phyloP scores from a whole-genome alignment of 37 sponge, comb jelly and placozoan species.

The Petrosia ficiformis region DNA sequence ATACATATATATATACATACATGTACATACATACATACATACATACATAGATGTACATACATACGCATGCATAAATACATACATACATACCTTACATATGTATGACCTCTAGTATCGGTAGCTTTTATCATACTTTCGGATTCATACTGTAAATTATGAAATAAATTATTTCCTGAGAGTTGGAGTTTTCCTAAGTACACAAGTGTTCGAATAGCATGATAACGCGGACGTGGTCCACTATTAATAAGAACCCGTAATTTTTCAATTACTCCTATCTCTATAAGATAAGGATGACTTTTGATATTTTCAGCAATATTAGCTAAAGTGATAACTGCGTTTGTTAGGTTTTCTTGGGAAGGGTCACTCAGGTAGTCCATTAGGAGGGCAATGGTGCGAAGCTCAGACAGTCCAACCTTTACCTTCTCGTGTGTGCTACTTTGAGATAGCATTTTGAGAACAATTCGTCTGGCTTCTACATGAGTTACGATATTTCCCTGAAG shows the following conservation, averaged over 20 bases:
- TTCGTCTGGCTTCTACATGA: slow-evolving; percentile 44
- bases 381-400: slow-evolving; percentile 27
- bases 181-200: slow-evolving; percentile 75
- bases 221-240: slow-evolving; percentile 36
- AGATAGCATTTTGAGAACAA: slow-evolving; percentile 75
- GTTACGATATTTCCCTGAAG: slow-evolving; percentile 40
- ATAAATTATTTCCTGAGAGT: slow-evolving; percentile 24
- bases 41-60: too few species aligned
- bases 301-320: slow-evolving; percentile 67
- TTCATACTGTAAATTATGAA: slow-evolving; percentile 21
- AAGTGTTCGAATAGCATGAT: slow-evolving; percentile 63
- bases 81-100: slow-evolving; percentile 52
- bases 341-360: slow-evolving; percentile 57
- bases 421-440: slow-evolving; percentile 56
- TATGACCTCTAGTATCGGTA: slow-evolving; percentile 26
- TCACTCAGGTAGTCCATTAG: slow-evolving; percentile 21
- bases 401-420: slow-evolving; percentile 45
- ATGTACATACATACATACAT: too few species aligned
- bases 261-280: slow-evolving; percentile 19
- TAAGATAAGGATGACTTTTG: slow-evolving; percentile 45
- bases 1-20: too few species aligned
- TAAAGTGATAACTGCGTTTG: slow-evolving; percentile 59
- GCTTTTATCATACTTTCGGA: slow-evolving; percentile 20
- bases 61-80: too few species aligned
- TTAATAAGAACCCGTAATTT: slow-evolving; percentile 25